Base-by-base conservation (phyloP, 2,888 invertebrate species). In the Holacanthella duospinosa region DNA sequence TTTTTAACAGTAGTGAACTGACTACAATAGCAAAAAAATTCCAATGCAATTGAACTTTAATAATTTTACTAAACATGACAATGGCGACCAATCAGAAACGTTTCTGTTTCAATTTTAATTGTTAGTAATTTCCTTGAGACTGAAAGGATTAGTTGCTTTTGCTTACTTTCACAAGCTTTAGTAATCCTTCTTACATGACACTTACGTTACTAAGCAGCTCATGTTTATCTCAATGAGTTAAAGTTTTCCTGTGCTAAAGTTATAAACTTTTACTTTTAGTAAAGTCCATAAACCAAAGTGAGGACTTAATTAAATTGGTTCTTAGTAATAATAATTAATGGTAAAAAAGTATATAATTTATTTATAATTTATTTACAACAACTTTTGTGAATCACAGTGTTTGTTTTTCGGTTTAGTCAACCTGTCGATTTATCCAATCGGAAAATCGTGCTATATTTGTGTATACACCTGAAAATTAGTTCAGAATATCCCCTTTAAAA, bases 391-490 rank as follows among this genome's bases (percentile, higher is more conserved):
- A 29, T 59, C 48, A 48, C 48, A 48, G 48, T 48, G 12, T n/a
- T 21, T 48, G 12, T n/a, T n/a, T 9, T 21, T 4, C 4, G 12
- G 12, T 21, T n/a, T 21, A 43, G 26, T 59, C 12, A 4, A 59
- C 36, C 6, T 59, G 44, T 79, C 89, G 88, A 74, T 89, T 88
- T 59, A 92, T 86, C 92, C 92, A 92, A 25, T 91, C 90, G 70
- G 91, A 89, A 76, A 92, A 93, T 76, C 89, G 89, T 76, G 92
- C 91, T 75, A 93, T 90, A 74, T 93, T 92, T 1, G 93, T 93
- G 75, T 93, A 93, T 3, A 93, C 92, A 1, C 92, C 92, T 36
- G 36, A 16, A 16, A 36, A 36, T 9, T 9, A 16, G 36, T 53
- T 9, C 6, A 53, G 25, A n/a, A 9, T 21, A 6, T n/a, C n/a